Evolutionary conservation across 2,797 vertebrate species (phyloP), one percentile per base, ranked within the genome.

Genomic region (Chelon labrosus): DNA sequence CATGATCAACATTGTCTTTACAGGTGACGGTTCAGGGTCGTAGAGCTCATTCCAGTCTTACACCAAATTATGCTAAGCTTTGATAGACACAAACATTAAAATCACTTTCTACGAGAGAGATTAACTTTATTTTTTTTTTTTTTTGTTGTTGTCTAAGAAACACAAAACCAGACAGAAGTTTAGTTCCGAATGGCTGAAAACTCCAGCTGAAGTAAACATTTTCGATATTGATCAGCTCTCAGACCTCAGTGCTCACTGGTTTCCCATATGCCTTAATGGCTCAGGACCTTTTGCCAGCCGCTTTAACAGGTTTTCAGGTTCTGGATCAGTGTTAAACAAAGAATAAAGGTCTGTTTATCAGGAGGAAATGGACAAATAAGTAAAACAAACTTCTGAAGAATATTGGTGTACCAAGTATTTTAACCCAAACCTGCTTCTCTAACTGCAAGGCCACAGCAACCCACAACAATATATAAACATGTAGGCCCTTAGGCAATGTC

Each of bases 211-310:
- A 25, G 39, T 42, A 69, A 67, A 80, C 55, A 46, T 70, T 70
- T 70, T 42, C 56, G 27, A 42, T 77, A 80, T 83, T 57, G 82
- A 83, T 83, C 73, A 62, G 22, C 10, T 13, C 39, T 58, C 44
- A 27, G 41, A 63, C 63, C 58, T 79, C 68, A 4, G 56, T 57
- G 58, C 50, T 72, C 64, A 41, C 2, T 58, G 51, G 22, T 46
- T 53, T 84, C 51, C 20, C 82, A 79, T 82, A 63, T 72, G 73
- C 57, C n/a, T 3, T 41, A 41, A 65, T 66, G 60, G 47, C 73
- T 46, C 49, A 4, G 46, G 47, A 69, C 59, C 76, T 39, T 25
- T 49, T 27, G 42, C 66, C 67, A 73, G 71, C 52, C 56, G 78
- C 62, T 13, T 49, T 31, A 46, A 75, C 65, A 81, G 67, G 49